phyloP scores from a whole-genome alignment of 2,888 invertebrate genomes.

The Epistrophe grossulariae region DNA sequence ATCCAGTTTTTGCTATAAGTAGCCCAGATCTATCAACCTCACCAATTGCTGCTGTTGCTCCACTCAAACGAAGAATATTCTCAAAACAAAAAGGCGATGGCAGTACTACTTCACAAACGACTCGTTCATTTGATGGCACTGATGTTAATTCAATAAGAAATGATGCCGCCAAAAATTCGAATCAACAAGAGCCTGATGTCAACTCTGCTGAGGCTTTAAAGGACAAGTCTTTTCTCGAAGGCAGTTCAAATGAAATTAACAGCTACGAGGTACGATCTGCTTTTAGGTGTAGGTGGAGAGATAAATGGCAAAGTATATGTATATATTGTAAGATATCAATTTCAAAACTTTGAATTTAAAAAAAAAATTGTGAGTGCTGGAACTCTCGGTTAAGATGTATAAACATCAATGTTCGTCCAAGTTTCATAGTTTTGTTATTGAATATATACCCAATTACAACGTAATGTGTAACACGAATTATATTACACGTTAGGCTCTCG shows the following conservation, averaged over 20 bases:
- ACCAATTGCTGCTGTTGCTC: slow-evolving; percentile 33
- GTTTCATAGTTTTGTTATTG: too few species aligned
- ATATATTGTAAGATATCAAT: too few species aligned
- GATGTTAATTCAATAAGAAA: slow-evolving; percentile 37
- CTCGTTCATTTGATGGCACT: slow-evolving; percentile 76
- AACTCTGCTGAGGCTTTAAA: slow-evolving; percentile 32
- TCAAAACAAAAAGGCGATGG: slow-evolving; percentile 36
- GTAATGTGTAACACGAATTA: too few species aligned
- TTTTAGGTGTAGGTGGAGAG: neutral
- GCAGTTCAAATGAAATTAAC: slow-evolving; percentile 51
- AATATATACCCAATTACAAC: too few species aligned
- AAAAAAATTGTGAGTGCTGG: too few species aligned
- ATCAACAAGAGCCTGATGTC: slow-evolving; percentile 17
- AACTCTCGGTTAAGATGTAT: too few species aligned
- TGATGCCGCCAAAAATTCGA: neutral
- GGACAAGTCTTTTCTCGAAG: slow-evolving; percentile 33
- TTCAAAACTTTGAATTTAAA: too few species aligned
- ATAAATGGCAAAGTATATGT: neutral
- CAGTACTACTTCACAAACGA: slow-evolving; percentile 38
- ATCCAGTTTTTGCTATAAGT: slow-evolving; percentile 76
- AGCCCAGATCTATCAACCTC: slow-evolving; percentile 66
- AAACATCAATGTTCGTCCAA: too few species aligned
- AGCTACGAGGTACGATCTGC: slow-evolving; percentile 56
- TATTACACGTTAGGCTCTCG: too few species aligned
- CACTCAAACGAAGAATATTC: slow-evolving; percentile 53